Evolutionary conservation across 2,113 vertebrate genomes (phyloP), one percentile per base, ranked within the genome.

Genomic region (Psettodes erumei): DNA sequence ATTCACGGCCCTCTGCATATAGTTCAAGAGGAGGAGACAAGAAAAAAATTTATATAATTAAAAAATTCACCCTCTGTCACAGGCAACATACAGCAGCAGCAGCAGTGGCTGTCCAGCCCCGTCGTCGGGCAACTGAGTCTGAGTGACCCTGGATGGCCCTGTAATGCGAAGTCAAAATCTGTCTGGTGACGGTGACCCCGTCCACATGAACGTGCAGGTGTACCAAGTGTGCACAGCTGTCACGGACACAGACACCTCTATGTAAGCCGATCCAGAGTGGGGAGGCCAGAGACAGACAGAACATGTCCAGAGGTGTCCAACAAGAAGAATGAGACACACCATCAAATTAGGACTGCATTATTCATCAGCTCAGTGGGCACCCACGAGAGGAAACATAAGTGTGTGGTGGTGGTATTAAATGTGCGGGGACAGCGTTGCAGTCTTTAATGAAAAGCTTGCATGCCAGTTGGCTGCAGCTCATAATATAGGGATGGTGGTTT

Each of bases 1-100:
- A 99, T 89, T 99, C 98, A 86, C 98, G 96, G 84, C 98, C 98
- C 96, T 99, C 98, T 99, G 95, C 89, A 94, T 91, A 95, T 77
- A 95, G 93, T 91, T 93, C 94, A 94, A 80, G 82, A 91, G 74
- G 70, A 47, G 75, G 83, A 79, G 67, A 83, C 51, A 86, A 79
- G 81, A 86, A 69, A 55, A 93, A 86, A 86, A 65, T 92, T 94
- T 94, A 94, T 94, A 95, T 93, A 94, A 94, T 94, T 93, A 95
- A 94, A 90, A 93, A 87, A 76, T 93, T 93, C 89, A 92, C 71
- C 18, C 4, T 64, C 47, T 23, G 51, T 43, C 30, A 25, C 28
- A 37, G 63, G 75, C 58, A 75, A 30, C 54, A 71, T n/a, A 16
- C 32, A 50, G 45, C 77, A 73, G 70, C n/a, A n/a, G n/a, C n/a